phyloP scores from a whole-genome alignment of 1,140 invertebrate genomes.

The Drosophila parabipectinata region DNA sequence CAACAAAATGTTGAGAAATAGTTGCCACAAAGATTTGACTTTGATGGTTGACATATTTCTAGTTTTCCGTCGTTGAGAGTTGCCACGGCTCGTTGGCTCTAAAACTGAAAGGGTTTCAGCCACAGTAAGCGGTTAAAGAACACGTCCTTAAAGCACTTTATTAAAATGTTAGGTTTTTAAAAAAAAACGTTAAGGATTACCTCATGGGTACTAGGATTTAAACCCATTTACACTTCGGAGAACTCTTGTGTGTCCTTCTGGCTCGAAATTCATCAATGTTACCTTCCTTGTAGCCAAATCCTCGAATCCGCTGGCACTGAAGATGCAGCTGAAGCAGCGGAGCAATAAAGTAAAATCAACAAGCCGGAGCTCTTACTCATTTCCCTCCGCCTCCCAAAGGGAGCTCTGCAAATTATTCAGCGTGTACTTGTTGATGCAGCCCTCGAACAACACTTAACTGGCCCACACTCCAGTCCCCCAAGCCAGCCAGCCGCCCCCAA shows the following conservation, averaged over 20 bases:
- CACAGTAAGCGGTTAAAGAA: no score
- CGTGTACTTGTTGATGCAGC: constrained; percentile 78
- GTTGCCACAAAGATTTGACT: constrained; percentile 16
- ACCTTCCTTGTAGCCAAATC: constrained; percentile 12
- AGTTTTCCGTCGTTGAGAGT: constrained; percentile 17
- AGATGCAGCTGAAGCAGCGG: constrained; percentile 2
- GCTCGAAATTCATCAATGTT: constrained; percentile 16
- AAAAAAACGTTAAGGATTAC: no score
- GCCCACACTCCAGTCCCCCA: constrained; percentile 12
- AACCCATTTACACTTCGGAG: not conserved
- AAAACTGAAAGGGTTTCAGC: constrained; percentile 20
- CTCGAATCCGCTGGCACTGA: constrained; percentile 3
- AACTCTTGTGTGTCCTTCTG: not conserved
- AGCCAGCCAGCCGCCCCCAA: not conserved
- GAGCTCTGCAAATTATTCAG: constrained; percentile 47
- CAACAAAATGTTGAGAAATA: not conserved
- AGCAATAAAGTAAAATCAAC: constrained; percentile 28
- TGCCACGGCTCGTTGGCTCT: constrained; percentile 36
- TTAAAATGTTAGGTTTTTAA: no score
- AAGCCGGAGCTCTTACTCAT: constrained; percentile 20
- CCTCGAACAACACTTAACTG: constrained; percentile 30
- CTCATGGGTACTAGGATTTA: no score
- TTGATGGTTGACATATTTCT: constrained; percentile 10
- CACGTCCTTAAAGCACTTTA: no score
- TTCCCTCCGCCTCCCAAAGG: constrained; percentile 12